phyloP scores from a whole-genome alignment of 2,797 vertebrate genomes.

The Spea hammondii region DNA sequence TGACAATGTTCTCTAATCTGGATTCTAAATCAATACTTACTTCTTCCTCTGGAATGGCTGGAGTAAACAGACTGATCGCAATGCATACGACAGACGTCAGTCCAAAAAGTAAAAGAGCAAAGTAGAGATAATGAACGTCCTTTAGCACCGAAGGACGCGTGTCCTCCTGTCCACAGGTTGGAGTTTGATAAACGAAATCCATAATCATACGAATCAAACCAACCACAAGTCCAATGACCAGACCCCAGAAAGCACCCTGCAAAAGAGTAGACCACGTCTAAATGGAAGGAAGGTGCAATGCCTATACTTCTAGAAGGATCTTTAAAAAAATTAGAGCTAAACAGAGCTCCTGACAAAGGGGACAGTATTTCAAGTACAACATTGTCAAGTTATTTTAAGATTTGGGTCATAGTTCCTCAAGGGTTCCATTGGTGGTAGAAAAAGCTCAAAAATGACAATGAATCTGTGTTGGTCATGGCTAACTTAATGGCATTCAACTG shows the following conservation, averaged over 20 bases:
- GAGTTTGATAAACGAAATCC: slow-evolving; percentile 77
- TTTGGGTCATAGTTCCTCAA: too few relatives aligned
- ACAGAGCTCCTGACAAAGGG: too few relatives aligned
- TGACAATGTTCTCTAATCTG: too few relatives aligned
- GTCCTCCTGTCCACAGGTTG: slow-evolving; percentile 83
- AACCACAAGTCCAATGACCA: slow-evolving; percentile 77
- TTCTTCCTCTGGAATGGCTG: slow-evolving; percentile 77
- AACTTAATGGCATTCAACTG: too few relatives aligned
- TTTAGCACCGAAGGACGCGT: slow-evolving; percentile 76
- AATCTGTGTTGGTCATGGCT: too few relatives aligned
- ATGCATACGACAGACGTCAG: slow-evolving; percentile 71
- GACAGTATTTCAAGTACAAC: too few relatives aligned
- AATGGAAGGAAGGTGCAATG: background rate
- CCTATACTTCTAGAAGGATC: background rate
- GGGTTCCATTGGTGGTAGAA: too few relatives aligned
- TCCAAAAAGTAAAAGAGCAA: slow-evolving; percentile 83
- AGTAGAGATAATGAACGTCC: slow-evolving; percentile 91
- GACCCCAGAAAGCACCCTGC: slow-evolving; percentile 95
- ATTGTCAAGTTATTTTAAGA: too few relatives aligned
- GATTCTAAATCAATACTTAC: slow-evolving; percentile 64
- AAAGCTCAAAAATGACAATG: too few relatives aligned
- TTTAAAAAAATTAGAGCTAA: too few relatives aligned
- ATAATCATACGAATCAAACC: slow-evolving; percentile 82
- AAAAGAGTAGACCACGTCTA: slow-evolving; percentile 34
- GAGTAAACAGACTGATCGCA: slow-evolving; percentile 77